Evolutionary conservation across 2,113 vertebrate species (phyloP).

Genomic region (Thunnus maccoyii): DNA sequence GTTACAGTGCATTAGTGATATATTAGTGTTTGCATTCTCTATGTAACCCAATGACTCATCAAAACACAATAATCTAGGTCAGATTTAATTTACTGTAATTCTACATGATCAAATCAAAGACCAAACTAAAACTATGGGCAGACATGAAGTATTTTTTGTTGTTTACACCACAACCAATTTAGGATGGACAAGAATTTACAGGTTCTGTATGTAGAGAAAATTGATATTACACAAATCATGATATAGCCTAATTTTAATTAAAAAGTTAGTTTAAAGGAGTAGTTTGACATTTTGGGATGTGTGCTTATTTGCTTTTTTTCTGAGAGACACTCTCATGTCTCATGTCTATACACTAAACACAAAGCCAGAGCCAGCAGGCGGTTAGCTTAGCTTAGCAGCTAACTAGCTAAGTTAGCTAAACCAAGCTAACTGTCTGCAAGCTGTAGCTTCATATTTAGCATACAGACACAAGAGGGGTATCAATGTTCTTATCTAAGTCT

Average conservation of each 20-base stretch:
- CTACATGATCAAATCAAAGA: constrained; percentile 4
- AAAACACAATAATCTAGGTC: constrained; percentile 1
- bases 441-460: background rate
- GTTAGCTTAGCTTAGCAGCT: constrained; percentile 17
- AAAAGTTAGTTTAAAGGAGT: background rate
- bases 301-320: background rate
- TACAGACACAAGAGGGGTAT: background rate
- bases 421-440: background rate
- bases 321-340: background rate
- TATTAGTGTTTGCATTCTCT: constrained; percentile 36
- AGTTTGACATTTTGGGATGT: background rate
- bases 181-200: background rate
- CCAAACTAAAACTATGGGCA: constrained; percentile 21
- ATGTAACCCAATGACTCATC: background rate
- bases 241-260: background rate
- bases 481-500: background rate
- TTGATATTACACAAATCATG: background rate
- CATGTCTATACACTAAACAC: background rate
- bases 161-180: background rate
- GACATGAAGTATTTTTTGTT: background rate
- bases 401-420: background rate
- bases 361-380: background rate
- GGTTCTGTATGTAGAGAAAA: background rate
- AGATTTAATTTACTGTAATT: background rate
- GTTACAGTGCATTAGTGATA: background rate